Conservation (phyloP, 2,797 vertebrate species). For the Mallotus villosus region DNA sequence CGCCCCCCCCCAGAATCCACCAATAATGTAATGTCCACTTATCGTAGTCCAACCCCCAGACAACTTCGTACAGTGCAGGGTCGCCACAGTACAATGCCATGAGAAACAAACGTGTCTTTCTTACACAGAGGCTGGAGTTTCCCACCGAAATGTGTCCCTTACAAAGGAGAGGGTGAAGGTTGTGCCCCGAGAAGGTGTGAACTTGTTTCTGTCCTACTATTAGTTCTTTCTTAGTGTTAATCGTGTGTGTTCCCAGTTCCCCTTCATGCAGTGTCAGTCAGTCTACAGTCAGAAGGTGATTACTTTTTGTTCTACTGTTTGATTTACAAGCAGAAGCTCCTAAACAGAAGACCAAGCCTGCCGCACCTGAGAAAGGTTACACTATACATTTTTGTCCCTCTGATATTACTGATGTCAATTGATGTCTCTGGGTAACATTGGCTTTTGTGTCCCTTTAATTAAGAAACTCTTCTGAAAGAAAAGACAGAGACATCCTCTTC, state of each 20-base stretch:
- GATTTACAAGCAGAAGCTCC: too few relatives aligned
- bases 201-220: not conserved
- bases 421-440: too few relatives aligned
- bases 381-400: not conserved
- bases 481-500: too few relatives aligned
- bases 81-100: not conserved
- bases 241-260: too few relatives aligned
- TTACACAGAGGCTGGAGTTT: conserved; percentile 33
- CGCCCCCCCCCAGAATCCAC: too few relatives aligned
- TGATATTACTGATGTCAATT: not conserved
- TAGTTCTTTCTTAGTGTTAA: too few relatives aligned
- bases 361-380: not conserved
- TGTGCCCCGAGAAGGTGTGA: conserved; percentile 55
- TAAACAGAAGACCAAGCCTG: not conserved
- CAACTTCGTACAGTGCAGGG: too few relatives aligned
- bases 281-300: not conserved
- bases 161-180: conserved; percentile 56
- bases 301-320: not conserved
- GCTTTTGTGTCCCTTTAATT: too few relatives aligned
- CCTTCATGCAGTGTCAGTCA: too few relatives aligned
- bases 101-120: not conserved
- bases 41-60: too few relatives aligned
- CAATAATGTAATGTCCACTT: too few relatives aligned
- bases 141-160: conserved; percentile 50
- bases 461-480: too few relatives aligned